Percentiles rank a stretch among this genome's conserved stretches.
These are phyloP conservation scores for Amiota communis DNA, from an alignment of 2,888 invertebrate species.

Conservation along the genomic window DNA sequence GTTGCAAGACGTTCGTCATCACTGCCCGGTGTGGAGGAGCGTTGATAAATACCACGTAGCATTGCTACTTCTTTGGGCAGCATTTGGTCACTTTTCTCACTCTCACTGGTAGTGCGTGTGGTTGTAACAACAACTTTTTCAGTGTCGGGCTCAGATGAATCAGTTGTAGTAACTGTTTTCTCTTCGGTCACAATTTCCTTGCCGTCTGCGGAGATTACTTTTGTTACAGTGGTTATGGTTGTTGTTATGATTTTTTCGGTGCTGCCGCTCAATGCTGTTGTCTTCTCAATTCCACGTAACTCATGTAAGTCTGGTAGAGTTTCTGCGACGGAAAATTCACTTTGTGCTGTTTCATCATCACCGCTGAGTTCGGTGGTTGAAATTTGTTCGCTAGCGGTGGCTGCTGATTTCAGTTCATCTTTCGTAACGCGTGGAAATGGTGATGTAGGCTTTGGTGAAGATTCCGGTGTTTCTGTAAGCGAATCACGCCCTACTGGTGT, in stretches of 20 bases:
- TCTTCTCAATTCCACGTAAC: constrained; percentile 67
- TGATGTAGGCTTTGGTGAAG: constrained; percentile 73
- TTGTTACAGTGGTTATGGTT: constrained; percentile 72
- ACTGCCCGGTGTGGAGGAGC: constrained; percentile 78
- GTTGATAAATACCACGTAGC: constrained; percentile 76
- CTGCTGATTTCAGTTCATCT: constrained; percentile 67
- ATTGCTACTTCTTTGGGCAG: constrained; percentile 75
- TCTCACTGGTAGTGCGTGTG: constrained; percentile 74
- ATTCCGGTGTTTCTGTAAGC: constrained; percentile 74
- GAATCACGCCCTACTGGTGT: constrained; percentile 77
- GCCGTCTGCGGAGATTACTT: constrained; percentile 71
- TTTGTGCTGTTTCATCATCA: constrained; percentile 1
- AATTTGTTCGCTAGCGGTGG: constrained; percentile 41
- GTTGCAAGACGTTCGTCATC: constrained; percentile 78
- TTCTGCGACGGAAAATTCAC: constrained; percentile 45
- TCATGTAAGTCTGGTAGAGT: constrained; percentile 71
- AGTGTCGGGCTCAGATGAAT: constrained; percentile 73
- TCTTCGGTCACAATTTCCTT: constrained; percentile 72
- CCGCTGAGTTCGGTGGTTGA: constrained; percentile 55
- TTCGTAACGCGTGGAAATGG: constrained; percentile 71
- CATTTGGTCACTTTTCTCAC: constrained; percentile 71
- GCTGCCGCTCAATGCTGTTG: constrained; percentile 66
- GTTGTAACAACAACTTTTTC: constrained; percentile 74
- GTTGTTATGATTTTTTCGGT: constrained; percentile 72
- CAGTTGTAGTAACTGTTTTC: constrained; percentile 72